phyloP scores from a whole-genome alignment of 1,140 invertebrate species.

The Cydia pomonella region DNA sequence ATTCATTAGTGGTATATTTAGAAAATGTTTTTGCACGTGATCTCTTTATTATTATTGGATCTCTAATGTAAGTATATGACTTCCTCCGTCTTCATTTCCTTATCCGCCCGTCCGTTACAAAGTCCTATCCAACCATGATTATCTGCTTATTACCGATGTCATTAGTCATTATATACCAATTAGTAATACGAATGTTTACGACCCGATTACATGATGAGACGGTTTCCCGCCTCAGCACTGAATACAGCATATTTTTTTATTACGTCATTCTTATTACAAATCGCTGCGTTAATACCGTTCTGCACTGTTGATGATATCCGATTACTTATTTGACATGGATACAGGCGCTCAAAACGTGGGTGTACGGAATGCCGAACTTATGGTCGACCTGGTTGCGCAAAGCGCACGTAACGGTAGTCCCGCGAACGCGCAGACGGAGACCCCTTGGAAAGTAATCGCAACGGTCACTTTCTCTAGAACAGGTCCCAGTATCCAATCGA shows the following conservation, averaged over 20 bases:
- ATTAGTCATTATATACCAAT: neutral
- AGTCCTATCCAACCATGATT: neutral
- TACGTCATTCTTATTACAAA: constrained; percentile 17
- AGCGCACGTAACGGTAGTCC: constrained; percentile 67
- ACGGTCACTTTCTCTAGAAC: constrained; percentile 74
- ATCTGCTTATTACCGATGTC: neutral
- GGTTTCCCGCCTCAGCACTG: constrained; percentile 16
- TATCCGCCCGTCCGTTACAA: neutral
- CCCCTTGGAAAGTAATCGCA: constrained; percentile 74
- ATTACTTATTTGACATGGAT: constrained; percentile 23
- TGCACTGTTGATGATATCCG: constrained; percentile 17
- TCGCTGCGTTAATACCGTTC: constrained; percentile 18
- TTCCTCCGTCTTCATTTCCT: neutral
- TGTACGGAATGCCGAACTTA: constrained; percentile 49
- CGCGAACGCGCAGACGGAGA: constrained; percentile 47
- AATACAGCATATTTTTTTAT: neutral
- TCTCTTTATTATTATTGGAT: constrained; percentile 1
- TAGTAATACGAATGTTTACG: constrained; percentile 22
- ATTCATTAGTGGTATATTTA: neutral
- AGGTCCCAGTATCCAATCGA: constrained; percentile 56
- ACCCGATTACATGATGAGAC: constrained; percentile 22
- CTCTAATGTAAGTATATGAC: neutral
- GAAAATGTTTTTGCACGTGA: neutral
- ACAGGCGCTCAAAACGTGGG: constrained; percentile 13
- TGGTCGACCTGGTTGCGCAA: constrained; percentile 60